Evolutionary conservation across 2,113 vertebrate genomes (phyloP), one percentile per base, ranked within the genome.

Genomic region (Xyrauchen texanus): DNA sequence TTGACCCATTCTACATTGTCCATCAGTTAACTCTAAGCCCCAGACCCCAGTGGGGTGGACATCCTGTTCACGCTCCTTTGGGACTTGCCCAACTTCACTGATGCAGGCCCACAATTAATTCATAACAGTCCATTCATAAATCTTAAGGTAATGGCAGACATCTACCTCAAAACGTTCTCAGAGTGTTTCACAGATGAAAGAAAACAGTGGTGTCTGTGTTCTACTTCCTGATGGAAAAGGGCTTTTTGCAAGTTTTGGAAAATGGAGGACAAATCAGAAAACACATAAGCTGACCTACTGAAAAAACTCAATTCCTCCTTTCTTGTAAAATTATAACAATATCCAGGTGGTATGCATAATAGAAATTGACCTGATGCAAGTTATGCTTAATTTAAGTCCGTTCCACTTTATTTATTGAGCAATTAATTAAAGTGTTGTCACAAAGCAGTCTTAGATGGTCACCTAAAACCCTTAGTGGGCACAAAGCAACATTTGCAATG

Each of bases 1-100:
- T 34, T 82, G 86, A 84, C 87, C 87, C 90, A 89, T 88, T 84
- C 88, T 90, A 89, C 89, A 86, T 87, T 88, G 83, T 68, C 88
- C 85, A 84, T 87, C 79, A 78, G 83, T 82, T 82, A 79, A 68
- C 85, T 81, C 47, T 69, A 67, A 85, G 86, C 86, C 69, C 64
- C 66, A 10, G 51, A 55, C 57, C 7, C 70, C 58, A n/a, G 21
- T 34, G 8, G 60, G 46, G 73, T 68, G 81, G 45, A 73, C 81
- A 79, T 82, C 77, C 81, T 82, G 55, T 61, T 73, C 69, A 6
- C 44, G 65, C 10, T 76, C 70, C 69, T 65, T 52, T 21, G 51
- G 0, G 63, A 21, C 34, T 52, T 49, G 66, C 61, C 21, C 60
- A 42, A 76, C 66, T 69, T 66, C 62, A 80, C 44, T 78, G 51